Evolutionary conservation across 2,888 invertebrate genomes (phyloP).

Genomic region (Sthenelais limicola): DNA sequence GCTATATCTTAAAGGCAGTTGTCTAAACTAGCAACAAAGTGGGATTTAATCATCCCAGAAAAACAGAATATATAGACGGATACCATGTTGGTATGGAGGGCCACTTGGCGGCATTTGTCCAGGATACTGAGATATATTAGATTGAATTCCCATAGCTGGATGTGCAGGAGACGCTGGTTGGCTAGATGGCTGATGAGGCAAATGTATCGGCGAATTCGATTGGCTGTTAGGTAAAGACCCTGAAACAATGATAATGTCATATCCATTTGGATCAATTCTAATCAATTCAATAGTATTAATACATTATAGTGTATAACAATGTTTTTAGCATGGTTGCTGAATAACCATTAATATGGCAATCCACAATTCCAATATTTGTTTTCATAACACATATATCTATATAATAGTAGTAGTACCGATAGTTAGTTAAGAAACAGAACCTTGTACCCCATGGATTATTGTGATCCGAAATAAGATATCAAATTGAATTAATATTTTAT

Average conservation of each 20-base stretch:
- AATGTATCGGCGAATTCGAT: conserved; percentile 46
- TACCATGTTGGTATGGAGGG: too few relatives aligned
- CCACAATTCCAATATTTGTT: background rate
- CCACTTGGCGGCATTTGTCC: too few relatives aligned
- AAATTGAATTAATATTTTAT: too few relatives aligned
- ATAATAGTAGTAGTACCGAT: too few relatives aligned
- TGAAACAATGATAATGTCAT: background rate
- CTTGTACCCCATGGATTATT: too few relatives aligned
- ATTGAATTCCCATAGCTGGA: background rate
- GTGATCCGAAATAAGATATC: too few relatives aligned
- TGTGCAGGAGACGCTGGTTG: conserved; percentile 58
- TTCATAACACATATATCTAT: background rate
- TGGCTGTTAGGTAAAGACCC: conserved; percentile 50
- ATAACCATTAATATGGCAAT: background rate
- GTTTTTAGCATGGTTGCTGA: background rate
- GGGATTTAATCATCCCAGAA: too few relatives aligned
- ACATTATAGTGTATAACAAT: background rate
- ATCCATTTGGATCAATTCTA: background rate
- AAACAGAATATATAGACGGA: too few relatives aligned
- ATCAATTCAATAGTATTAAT: background rate
- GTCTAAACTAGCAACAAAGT: too few relatives aligned
- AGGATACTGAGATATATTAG: too few relatives aligned
- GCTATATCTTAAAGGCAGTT: too few relatives aligned
- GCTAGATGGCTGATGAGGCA: conserved; percentile 53
- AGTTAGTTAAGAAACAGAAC: too few relatives aligned